These are phyloP conservation scores for Papilio elwesi DNA, from an alignment of 2,888 invertebrate species.

Conservation along the genomic window DNA sequence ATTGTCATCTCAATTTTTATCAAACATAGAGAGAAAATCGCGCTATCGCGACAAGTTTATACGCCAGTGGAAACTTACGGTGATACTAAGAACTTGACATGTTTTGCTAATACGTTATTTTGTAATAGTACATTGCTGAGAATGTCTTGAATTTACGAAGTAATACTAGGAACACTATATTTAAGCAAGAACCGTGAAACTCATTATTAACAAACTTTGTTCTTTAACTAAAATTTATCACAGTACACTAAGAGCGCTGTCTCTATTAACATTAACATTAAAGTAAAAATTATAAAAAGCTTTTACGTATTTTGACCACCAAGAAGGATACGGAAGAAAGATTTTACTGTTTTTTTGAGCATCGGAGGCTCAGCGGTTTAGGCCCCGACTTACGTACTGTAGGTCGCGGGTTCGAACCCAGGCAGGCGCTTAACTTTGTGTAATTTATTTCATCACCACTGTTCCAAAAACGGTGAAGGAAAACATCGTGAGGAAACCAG, in stretches of 20 bases:
- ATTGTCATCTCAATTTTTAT: too few species aligned
- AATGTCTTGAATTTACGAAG: neutral
- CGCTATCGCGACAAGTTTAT: too few species aligned
- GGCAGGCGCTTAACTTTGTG: too few species aligned
- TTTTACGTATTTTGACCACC: neutral
- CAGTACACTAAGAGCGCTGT: neutral
- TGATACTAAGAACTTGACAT: too few species aligned
- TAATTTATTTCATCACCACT: too few species aligned
- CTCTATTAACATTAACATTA: neutral
- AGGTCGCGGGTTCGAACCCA: too few species aligned
- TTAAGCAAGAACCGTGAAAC: neutral
- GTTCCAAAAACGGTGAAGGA: too few species aligned
- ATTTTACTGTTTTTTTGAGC: neutral
- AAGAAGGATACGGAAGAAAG: neutral
- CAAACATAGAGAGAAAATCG: too few species aligned
- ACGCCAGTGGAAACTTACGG: too few species aligned
- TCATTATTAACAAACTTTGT: conserved; percentile 6
- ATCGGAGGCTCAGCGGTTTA: too few species aligned
- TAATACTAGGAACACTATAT: neutral
- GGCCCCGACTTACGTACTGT: too few species aligned
- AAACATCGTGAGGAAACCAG: too few species aligned
- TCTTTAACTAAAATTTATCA: conserved; percentile 6
- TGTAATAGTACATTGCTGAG: neutral
- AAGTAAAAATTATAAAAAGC: conserved; percentile 9
- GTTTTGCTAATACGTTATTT: neutral